Conservation (phyloP, 2,797 vertebrate species). For the Pangasius mekongensis region DNA sequence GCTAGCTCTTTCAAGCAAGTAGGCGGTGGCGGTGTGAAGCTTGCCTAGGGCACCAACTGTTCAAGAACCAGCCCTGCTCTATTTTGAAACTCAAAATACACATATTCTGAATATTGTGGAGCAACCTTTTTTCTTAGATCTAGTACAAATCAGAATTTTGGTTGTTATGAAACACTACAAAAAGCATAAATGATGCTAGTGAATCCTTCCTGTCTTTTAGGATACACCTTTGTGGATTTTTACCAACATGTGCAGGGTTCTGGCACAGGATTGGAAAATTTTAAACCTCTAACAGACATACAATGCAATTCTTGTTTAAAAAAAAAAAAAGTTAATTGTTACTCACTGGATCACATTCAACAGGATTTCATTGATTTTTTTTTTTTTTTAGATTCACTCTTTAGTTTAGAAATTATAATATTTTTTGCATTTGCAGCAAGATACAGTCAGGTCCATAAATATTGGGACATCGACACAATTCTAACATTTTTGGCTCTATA, state of each 20-base stretch:
- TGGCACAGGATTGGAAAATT: background rate
- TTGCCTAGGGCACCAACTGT: background rate
- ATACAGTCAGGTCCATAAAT: too few relatives aligned
- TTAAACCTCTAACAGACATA: background rate
- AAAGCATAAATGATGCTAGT: background rate
- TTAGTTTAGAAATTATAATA: too few relatives aligned
- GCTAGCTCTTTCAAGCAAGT: background rate
- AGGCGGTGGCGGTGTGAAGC: background rate
- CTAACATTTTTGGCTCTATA: too few relatives aligned
- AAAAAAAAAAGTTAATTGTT: background rate
- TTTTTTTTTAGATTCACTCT: too few relatives aligned
- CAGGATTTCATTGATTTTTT: background rate
- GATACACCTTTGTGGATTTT: background rate
- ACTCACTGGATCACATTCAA: background rate
- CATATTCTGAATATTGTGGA: background rate
- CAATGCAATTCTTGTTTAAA: background rate
- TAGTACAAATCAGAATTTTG: background rate
- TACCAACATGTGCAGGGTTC: background rate
- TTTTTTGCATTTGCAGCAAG: too few relatives aligned
- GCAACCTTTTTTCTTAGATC: background rate
- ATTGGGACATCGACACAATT: too few relatives aligned
- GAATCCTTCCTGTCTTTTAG: background rate
- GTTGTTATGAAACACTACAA: background rate
- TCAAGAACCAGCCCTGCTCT: background rate
- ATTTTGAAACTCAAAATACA: background rate